These are phyloP conservation scores for Hippoglossus stenolepis DNA, from an alignment of 2,113 vertebrate genomes.

Conservation along the genomic window DNA sequence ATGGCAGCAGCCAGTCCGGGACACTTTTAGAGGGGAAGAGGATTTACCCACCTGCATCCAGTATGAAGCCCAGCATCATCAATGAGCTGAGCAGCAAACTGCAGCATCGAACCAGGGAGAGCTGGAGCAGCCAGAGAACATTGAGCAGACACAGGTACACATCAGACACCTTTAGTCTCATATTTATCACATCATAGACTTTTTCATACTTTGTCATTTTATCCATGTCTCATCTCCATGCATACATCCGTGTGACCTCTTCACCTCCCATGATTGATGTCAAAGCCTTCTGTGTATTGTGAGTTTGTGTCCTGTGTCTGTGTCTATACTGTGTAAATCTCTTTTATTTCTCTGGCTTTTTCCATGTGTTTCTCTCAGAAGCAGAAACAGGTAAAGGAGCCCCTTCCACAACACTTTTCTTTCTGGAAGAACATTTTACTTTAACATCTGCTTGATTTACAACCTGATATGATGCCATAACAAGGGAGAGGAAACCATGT, in stretches of 20 bases:
- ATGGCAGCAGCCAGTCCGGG: conserved; percentile 56
- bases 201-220: conserved; percentile 12
- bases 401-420: conserved; percentile 9
- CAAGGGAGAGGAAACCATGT: background rate
- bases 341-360: conserved; percentile 73
- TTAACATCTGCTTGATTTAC: conserved; percentile 17
- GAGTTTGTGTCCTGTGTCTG: conserved; percentile 31
- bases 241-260: conserved; percentile 7
- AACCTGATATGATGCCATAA: conserved; percentile 4
- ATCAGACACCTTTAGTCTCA: background rate
- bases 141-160: conserved; percentile 86
- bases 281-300: conserved; percentile 28
- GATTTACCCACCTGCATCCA: conserved; percentile 83
- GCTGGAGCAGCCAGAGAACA: conserved; percentile 80
- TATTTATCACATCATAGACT: conserved; percentile 20
- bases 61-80: conserved; percentile 93
- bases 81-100: conserved; percentile 93
- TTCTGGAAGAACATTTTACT: conserved; percentile 23
- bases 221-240: conserved; percentile 12
- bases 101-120: conserved; percentile 87
- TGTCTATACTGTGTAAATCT: conserved; percentile 72
- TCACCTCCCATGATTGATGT: background rate
- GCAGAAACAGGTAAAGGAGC: conserved; percentile 79
- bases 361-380: conserved; percentile 73
- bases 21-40: conserved; percentile 80